These are phyloP conservation scores for Arenaria interpres DNA, from an alignment of 2,113 vertebrate genomes.

Conservation along the genomic window DNA sequence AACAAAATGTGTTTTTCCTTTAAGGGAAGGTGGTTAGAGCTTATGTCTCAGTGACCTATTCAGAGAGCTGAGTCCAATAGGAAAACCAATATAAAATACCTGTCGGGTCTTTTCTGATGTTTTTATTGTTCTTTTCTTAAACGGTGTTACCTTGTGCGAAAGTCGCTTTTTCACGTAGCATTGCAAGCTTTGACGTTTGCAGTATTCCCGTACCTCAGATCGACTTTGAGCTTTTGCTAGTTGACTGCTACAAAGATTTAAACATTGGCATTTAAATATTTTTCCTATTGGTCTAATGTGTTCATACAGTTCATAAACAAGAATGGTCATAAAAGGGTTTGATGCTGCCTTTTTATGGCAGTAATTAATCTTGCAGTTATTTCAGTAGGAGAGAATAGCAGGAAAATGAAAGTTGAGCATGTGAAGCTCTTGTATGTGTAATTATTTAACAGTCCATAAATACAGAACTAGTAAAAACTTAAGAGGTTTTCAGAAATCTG, in stretches of 20 bases:
- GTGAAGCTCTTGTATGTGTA: not conserved
- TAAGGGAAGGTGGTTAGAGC: not conserved
- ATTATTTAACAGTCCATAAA: conserved; percentile 41
- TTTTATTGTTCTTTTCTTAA: not conserved
- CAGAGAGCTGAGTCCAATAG: not conserved
- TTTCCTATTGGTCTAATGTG: not conserved
- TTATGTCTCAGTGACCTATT: not conserved
- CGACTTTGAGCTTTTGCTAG: not conserved
- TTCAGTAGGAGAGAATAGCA: conserved; percentile 20
- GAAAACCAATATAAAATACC: not conserved
- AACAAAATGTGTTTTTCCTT: not conserved
- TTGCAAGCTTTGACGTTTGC: not conserved
- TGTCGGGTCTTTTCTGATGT: not conserved
- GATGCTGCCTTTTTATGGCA: conserved; percentile 44
- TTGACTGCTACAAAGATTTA: not conserved
- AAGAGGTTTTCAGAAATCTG: conserved; percentile 19
- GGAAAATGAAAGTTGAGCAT: not conserved
- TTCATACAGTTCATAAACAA: conserved; percentile 21
- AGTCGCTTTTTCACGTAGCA: not conserved
- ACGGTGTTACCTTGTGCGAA: not conserved
- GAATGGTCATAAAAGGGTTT: conserved; percentile 9
- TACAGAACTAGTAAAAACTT: not conserved
- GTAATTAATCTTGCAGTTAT: conserved; percentile 20
- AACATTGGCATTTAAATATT: not conserved
- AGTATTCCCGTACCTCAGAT: not conserved